Evolutionary conservation across 2,797 vertebrate genomes (phyloP).

Genomic region (Acipenser ruthenus): DNA sequence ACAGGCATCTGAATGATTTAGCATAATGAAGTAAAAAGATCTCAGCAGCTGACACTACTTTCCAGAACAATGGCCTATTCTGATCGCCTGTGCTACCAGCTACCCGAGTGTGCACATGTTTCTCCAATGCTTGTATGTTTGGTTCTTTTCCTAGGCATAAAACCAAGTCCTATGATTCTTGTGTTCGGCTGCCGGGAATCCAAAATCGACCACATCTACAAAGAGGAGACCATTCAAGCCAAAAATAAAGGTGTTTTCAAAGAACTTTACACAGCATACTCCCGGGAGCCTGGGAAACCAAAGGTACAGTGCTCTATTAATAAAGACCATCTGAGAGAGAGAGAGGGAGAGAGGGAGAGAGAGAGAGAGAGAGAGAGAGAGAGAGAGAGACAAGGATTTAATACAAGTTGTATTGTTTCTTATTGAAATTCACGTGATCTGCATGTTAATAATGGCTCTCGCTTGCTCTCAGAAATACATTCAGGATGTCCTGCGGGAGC

Average conservation of each 20-base stretch:
- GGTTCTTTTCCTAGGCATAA: constrained; percentile 57
- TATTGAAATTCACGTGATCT: too few species aligned
- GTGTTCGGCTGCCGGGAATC: constrained; percentile 95
- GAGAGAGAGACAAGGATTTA: too few species aligned
- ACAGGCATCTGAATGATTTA: too few species aligned
- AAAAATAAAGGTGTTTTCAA: constrained; percentile 85
- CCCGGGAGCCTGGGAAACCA: constrained; percentile 92
- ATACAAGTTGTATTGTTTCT: too few species aligned
- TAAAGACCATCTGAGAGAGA: too few species aligned
- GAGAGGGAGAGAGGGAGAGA: too few species aligned
- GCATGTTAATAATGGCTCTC: background rate
- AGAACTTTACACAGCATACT: constrained; percentile 90
- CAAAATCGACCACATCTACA: constrained; percentile 94
- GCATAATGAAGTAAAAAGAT: too few species aligned
- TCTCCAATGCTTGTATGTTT: background rate
- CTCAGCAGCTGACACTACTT: too few species aligned
- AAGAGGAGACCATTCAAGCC: constrained; percentile 84
- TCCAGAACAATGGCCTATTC: too few species aligned
- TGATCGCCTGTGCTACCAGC: background rate
- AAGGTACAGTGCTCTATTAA: constrained; percentile 65
- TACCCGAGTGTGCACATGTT: background rate
- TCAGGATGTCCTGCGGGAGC: constrained; percentile 87
- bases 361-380: too few species aligned
- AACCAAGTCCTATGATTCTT: constrained; percentile 83
- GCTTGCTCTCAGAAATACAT: constrained; percentile 80